phyloP scores from a whole-genome alignment of 2,113 vertebrate genomes.

The Dicentrarchus labrax region DNA sequence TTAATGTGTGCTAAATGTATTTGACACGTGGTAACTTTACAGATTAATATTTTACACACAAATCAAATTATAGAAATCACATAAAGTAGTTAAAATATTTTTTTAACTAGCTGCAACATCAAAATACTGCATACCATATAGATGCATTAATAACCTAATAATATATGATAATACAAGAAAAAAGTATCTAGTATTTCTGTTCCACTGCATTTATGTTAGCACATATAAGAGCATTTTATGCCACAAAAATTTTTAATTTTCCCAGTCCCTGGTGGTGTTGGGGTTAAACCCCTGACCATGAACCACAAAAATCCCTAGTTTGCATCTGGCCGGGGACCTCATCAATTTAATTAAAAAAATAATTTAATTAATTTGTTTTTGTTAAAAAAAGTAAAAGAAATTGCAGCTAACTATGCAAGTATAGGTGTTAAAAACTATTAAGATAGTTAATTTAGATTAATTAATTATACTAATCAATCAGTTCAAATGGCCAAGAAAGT shows the following conservation, averaged over 20 bases:
- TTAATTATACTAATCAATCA: background rate
- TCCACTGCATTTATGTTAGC: background rate
- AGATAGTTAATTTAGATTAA: background rate
- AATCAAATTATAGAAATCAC: background rate
- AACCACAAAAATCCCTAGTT: background rate
- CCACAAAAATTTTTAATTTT: background rate
- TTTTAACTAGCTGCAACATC: background rate
- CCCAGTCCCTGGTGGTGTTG: background rate
- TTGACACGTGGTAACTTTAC: background rate
- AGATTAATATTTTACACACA: background rate
- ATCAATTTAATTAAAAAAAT: no score
- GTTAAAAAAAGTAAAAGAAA: background rate
- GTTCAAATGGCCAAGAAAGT: background rate
- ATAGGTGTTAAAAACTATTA: no score
- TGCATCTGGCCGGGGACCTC: background rate
- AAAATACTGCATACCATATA: background rate
- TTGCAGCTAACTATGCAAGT: background rate
- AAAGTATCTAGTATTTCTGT: no score
- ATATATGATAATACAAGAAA: no score
- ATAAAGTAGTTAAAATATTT: no score
- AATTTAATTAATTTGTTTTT: no score
- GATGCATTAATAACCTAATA: no score
- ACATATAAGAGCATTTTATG: background rate
- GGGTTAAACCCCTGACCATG: background rate
- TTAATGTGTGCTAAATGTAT: background rate